phyloP scores from a whole-genome alignment of 92 coral and sea anemone genomes.

The Parazoanthus darwini region DNA sequence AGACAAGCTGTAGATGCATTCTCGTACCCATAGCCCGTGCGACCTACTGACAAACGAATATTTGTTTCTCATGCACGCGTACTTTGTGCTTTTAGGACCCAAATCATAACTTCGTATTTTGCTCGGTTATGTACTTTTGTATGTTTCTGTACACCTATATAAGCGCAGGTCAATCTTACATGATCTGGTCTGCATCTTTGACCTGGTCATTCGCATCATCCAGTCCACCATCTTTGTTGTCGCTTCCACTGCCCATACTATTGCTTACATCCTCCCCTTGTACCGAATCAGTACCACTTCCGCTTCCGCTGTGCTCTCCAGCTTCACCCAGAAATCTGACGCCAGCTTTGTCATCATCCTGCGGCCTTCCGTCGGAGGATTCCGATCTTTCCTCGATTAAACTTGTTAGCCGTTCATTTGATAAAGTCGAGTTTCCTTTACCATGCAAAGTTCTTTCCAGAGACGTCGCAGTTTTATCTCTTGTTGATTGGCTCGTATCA shows the following conservation, averaged over 20 bases:
- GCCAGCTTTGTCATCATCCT: not conserved
- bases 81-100: too few relatives aligned
- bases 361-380: conserved; percentile 8
- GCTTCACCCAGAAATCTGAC: not conserved
- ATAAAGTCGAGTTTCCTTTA: not conserved
- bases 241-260: not conserved
- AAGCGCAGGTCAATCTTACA: not conserved
- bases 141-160: not conserved
- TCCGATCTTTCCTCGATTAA: not conserved
- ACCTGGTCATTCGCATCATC: not conserved
- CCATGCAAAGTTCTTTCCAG: not conserved
- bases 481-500: not conserved
- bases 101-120: too few relatives aligned
- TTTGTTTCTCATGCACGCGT: too few relatives aligned
- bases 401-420: not conserved
- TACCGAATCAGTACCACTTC: not conserved
- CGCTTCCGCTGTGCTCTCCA: conserved; percentile 4
- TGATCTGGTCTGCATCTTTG: not conserved
- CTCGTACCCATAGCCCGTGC: too few relatives aligned
- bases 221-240: not conserved
- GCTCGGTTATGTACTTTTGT: too few relatives aligned
- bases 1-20: too few relatives aligned
- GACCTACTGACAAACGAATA: too few relatives aligned
- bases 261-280: not conserved
- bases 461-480: not conserved